Conservation (phyloP, 1,140 invertebrate genomes). For the Procambarus virginalis region DNA sequence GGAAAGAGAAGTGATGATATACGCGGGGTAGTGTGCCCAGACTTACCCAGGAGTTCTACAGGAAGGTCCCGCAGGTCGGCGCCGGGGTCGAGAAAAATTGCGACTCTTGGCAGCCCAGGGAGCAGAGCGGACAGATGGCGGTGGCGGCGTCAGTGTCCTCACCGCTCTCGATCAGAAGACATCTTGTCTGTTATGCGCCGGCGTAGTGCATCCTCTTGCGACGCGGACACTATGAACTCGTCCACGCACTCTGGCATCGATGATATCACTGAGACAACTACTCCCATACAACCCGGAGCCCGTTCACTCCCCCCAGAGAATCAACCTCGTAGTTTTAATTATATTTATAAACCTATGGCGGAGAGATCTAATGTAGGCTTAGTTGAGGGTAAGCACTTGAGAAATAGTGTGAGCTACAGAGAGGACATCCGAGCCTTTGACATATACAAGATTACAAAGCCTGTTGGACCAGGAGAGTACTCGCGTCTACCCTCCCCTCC, state of each 20-base stretch:
- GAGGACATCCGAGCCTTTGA: constrained; percentile 51
- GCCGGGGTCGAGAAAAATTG: neutral
- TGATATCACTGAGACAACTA: neutral
- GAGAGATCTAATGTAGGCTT: neutral
- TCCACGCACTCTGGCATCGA: neutral
- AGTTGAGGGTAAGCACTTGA: neutral
- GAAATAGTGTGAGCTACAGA: constrained; percentile 5
- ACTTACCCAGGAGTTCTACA: neutral
- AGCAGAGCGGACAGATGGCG: neutral
- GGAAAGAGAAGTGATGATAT: neutral
- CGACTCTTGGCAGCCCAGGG: constrained; percentile 2
- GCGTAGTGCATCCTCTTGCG: neutral
- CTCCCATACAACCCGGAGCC: neutral
- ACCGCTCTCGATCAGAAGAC: neutral
- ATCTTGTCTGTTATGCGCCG: neutral
- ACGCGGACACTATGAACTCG: neutral
- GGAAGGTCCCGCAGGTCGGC: neutral
- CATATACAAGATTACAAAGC: constrained; percentile 33
- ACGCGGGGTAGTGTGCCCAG: neutral
- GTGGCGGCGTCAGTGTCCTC: constrained; percentile 38
- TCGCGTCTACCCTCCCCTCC: constrained; percentile 38
- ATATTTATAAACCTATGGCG: too few relatives aligned
- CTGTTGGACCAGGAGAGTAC: constrained; percentile 18
- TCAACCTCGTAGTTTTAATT: neutral
- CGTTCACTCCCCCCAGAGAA: neutral